Conservation (phyloP, 2,888 invertebrate species). For the Drosophila multiciliata region DNA sequence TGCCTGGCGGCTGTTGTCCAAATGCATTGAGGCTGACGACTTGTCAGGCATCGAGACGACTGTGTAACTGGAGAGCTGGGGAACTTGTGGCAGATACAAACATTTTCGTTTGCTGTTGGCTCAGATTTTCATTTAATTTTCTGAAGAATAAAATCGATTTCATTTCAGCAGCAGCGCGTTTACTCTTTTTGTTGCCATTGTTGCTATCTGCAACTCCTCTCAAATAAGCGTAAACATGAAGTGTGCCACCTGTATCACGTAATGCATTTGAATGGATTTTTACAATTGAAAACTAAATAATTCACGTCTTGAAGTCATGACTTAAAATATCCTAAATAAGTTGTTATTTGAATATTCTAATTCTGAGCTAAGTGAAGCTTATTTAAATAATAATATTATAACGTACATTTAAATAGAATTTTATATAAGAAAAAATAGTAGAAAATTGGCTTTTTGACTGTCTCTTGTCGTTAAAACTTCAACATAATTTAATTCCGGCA, state of each 20-base stretch:
- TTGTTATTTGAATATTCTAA: not conserved
- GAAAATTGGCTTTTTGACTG: not conserved
- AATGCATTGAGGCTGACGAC: slow-evolving; percentile 54
- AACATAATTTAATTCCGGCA: slow-evolving; percentile 51
- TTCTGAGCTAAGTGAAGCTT: not conserved
- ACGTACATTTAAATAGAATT: not conserved
- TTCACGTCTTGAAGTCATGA: not conserved
- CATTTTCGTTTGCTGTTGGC: slow-evolving; percentile 41
- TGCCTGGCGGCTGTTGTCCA: slow-evolving; percentile 16
- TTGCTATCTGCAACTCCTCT: not conserved
- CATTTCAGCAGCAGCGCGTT: slow-evolving; percentile 6
- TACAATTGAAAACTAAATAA: slow-evolving; percentile 12
- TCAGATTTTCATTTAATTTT: slow-evolving; percentile 47
- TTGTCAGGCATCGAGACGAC: slow-evolving; percentile 38
- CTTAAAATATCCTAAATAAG: not conserved
- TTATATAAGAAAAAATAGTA: not conserved
- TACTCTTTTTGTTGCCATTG: slow-evolving; percentile 1
- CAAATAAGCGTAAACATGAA: slow-evolving; percentile 22
- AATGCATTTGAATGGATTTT: slow-evolving; percentile 29
- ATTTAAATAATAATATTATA: not conserved
- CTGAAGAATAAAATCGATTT: slow-evolving; percentile 36
- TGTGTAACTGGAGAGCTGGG: not conserved
- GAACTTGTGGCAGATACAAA: slow-evolving; percentile 37
- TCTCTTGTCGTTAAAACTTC: not conserved
- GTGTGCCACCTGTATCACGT: slow-evolving; percentile 12